These are phyloP conservation scores for Sarcophaga rosellei DNA, from an alignment of 2,888 invertebrate genomes.

Conservation along the genomic window DNA sequence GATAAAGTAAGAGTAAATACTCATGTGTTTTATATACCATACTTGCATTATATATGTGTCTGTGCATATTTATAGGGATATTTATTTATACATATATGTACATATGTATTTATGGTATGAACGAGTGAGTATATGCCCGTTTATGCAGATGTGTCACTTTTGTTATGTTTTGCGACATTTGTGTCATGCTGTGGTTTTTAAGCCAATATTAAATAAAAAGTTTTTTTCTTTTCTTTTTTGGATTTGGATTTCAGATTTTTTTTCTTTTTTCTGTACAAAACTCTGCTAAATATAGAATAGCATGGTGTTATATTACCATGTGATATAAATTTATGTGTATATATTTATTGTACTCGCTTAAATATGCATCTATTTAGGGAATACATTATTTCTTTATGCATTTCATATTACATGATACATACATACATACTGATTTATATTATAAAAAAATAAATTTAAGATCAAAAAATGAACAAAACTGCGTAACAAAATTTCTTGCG, in stretches of 20 bases:
- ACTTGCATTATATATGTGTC: neutral
- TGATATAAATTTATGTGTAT: too few species aligned
- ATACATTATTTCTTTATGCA: too few species aligned
- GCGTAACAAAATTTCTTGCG: too few species aligned
- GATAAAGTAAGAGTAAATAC: constrained; percentile 26
- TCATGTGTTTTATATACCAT: constrained; percentile 1
- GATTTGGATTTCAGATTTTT: neutral
- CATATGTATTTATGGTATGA: neutral
- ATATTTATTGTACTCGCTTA: too few species aligned
- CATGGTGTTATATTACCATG: neutral
- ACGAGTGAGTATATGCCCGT: constrained; percentile 14
- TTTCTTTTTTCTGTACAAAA: too few species aligned
- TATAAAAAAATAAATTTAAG: too few species aligned
- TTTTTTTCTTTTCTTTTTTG: neutral
- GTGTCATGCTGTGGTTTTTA: constrained; percentile 67
- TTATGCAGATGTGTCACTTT: constrained; percentile 60
- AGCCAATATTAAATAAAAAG: constrained; percentile 62
- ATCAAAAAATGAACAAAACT: too few species aligned
- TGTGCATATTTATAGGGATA: neutral
- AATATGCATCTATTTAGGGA: too few species aligned
- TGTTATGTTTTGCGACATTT: constrained; percentile 63
- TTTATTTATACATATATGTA: neutral
- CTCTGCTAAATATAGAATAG: too few species aligned
- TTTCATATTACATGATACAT: too few species aligned
- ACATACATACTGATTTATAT: too few species aligned